Evolutionary conservation across 2,113 vertebrate genomes (phyloP).

Genomic region (Bombycilla garrulus): DNA sequence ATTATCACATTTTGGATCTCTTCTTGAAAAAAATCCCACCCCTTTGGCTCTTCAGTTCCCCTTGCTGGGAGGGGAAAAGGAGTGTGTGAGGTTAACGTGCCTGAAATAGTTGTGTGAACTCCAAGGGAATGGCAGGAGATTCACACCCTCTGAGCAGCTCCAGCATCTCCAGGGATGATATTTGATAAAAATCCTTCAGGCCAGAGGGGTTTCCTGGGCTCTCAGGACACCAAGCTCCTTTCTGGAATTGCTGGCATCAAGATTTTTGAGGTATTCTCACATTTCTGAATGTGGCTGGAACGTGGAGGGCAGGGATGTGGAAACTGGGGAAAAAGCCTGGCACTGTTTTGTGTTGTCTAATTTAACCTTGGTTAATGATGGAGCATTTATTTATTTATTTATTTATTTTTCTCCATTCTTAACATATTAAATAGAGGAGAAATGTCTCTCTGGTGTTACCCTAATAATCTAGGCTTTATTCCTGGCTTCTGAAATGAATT

Average conservation of each 20-base stretch:
- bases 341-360: not conserved
- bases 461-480: not conserved
- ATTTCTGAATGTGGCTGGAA: not conserved
- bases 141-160: not conserved
- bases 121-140: not conserved
- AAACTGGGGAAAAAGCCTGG: not conserved
- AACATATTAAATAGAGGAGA: not conserved
- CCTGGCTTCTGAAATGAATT: slow-evolving; percentile 1
- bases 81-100: slow-evolving; percentile 22
- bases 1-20: not conserved
- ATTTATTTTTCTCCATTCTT: not conserved
- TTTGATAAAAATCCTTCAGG: not conserved
- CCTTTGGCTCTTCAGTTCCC: not conserved
- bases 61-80: slow-evolving; percentile 5
- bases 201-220: not conserved
- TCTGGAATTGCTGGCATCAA: not conserved
- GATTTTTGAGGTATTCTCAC: not conserved
- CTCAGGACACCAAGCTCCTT: not conserved
- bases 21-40: not conserved
- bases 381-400: not conserved
- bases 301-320: not conserved
- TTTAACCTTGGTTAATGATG: not conserved
- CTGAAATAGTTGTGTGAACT: slow-evolving; percentile 30
- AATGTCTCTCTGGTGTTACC: not conserved
- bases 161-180: not conserved